Percentiles rank a stretch among this genome's conserved stretches.
Conservation (phyloP, 2,113 vertebrate species). For the Aplodontia rufa region DNA sequence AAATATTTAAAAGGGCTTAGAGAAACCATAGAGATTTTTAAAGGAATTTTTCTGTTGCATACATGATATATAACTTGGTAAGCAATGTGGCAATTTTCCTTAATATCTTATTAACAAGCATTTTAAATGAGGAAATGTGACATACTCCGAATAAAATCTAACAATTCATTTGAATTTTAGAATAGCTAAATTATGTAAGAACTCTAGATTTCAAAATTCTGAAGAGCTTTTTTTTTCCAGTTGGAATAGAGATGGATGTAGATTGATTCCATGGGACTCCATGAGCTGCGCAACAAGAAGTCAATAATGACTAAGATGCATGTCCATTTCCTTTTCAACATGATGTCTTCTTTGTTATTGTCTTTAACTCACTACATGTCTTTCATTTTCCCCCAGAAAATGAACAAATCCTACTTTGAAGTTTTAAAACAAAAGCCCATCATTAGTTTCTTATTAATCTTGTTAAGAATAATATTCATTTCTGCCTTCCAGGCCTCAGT, state of each 20-base stretch:
- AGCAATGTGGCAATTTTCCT: neutral
- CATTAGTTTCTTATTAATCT: neutral
- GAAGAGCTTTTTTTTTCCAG: neutral
- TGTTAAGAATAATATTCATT: neutral
- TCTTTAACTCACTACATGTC: neutral
- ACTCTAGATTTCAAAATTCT: neutral
- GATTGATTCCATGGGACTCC: neutral
- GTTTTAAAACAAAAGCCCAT: neutral
- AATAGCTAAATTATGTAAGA: neutral
- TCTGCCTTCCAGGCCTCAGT: neutral
- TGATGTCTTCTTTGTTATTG: neutral
- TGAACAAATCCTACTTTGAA: neutral
- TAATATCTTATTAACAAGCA: neutral
- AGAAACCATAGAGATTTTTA: neutral
- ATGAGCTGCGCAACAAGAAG: neutral
- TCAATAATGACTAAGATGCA: neutral
- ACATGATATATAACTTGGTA: neutral
- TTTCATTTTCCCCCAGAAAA: neutral
- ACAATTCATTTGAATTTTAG: neutral
- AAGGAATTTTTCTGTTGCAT: neutral
- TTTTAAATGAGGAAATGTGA: slow-evolving; percentile 11
- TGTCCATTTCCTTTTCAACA: neutral
- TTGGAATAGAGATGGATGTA: neutral
- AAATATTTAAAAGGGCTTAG: neutral
- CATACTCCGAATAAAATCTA: neutral